Base-by-base conservation (phyloP, 2,888 invertebrate species). In the Urechis unicinctus region DNA sequence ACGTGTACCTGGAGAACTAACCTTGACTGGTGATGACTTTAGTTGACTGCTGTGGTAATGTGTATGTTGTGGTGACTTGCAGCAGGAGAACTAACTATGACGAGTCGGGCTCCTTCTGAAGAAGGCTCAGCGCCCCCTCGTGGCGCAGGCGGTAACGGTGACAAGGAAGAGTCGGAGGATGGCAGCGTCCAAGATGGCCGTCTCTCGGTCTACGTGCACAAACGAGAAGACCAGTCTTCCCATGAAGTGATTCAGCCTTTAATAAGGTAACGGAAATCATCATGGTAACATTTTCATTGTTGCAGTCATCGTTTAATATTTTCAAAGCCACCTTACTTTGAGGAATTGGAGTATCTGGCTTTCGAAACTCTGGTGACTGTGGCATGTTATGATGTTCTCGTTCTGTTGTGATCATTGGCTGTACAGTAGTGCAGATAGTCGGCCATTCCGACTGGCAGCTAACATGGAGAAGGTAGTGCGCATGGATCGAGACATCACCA, bases 191-290 rank as follows among this genome's bases (percentile, higher is more conserved):
- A 72, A 57, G 70, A 72, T 57, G 74, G 76, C 0, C 64, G 71
- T 22, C 63, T 77, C 52, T 71, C 75, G 17, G 74, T 78, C 9
- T 75, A 72, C 61, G 63, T 78, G n/a, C 75, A 77, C 62, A 78
- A 77, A 60, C 52, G 73, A 45, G 71, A 71, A 22, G 76, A 77
- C 55, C 75, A 77, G 64, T 64, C 71, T 31, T 72, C 73, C 21
- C 73, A 75, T 60, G 75, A 77, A 55, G 69, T 78, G 49, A 72
- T 77, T 50, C 74, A 77, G 53, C 74, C 74, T 3, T 62, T 78
- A 24, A 67, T 77, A 21, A 73, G 69, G 73, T 74, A 53, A 29
- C 0, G 26, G 29, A 21, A 36, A 26, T n/a, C 17, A 6, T 3
- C n/a, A 17, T 3, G 30, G 9, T 49, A n/a, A 22, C 28, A 13